A percentile compares a stretch with the other conserved stretches of the same genome.
Evolutionary conservation across 2,113 vertebrate genomes (phyloP).

Genomic region (Vireo altiloquus): DNA sequence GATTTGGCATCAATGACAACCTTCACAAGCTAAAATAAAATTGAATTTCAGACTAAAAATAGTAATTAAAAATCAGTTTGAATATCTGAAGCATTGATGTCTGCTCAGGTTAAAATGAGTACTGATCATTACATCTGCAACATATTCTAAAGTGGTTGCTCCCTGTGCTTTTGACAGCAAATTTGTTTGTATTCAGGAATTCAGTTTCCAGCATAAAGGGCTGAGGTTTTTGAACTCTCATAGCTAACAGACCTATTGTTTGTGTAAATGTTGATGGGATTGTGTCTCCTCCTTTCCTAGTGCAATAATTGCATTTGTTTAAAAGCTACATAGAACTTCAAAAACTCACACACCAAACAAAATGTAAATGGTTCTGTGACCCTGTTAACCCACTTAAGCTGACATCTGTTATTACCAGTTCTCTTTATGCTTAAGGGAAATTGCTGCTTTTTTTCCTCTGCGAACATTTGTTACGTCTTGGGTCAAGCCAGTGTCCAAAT

Average conservation of each 20-base stretch:
- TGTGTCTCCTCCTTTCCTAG: not conserved
- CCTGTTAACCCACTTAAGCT: not conserved
- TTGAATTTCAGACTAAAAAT: not conserved
- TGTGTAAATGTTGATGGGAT: not conserved
- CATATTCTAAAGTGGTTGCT: not conserved
- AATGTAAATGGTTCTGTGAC: not conserved
- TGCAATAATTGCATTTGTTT: not conserved
- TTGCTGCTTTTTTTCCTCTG: not conserved
- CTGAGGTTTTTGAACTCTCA: not conserved
- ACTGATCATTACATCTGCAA: not conserved
- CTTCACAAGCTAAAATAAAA: not conserved
- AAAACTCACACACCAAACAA: not conserved
- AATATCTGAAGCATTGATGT: not conserved
- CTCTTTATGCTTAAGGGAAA: not conserved
- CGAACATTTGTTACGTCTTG: slow-evolving; percentile 32
- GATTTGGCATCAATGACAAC: not conserved
- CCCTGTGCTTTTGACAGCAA: not conserved
- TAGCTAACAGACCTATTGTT: not conserved
- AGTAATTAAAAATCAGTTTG: not conserved
- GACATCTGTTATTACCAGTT: not conserved
- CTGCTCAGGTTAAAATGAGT: not conserved
- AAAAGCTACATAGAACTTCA: not conserved
- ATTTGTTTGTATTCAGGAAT: not conserved
- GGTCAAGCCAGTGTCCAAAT: not conserved
- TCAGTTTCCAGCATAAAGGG: not conserved